These are phyloP conservation scores for Tachina grossa DNA, from an alignment of 2,888 invertebrate genomes.

Conservation along the genomic window DNA sequence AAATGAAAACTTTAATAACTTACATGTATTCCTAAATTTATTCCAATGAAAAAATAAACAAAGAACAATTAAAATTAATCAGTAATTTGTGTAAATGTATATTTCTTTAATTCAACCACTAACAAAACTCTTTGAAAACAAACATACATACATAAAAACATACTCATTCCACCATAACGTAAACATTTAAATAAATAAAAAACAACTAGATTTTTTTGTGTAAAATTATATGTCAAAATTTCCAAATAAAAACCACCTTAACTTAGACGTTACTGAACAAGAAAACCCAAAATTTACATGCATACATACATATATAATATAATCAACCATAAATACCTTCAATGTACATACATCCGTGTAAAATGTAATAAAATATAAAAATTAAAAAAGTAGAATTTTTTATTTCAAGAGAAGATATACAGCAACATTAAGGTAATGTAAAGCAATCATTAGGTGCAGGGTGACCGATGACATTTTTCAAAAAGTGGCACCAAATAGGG, in stretches of 20 bases:
- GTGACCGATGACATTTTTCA: too few species aligned
- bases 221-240: conserved; percentile 65
- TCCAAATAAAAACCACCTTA: conserved; percentile 55
- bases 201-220: conserved; percentile 61
- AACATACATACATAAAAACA: conserved; percentile 8
- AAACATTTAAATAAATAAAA: conserved; percentile 41
- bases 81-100: conserved; percentile 58
- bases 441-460: too few species aligned
- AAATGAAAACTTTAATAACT: conserved; percentile 29
- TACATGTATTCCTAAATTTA: conserved; percentile 70
- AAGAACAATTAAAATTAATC: conserved; percentile 41
- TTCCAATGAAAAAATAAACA: conserved; percentile 18
- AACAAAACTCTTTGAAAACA: conserved; percentile 2
- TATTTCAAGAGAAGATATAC: conserved; percentile 18
- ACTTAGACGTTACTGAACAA: conserved; percentile 60
- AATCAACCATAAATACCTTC: conserved; percentile 71
- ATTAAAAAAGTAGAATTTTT: conserved; percentile 20
- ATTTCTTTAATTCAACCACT: conserved; percentile 52
- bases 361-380: conserved; percentile 64
- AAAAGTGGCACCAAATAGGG: too few species aligned
- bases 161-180: conserved; percentile 36
- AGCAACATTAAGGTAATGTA: conserved; percentile 1
- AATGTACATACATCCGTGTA: conserved; percentile 71
- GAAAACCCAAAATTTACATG: conserved; percentile 42
- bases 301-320: conserved; percentile 45